Base-by-base conservation (phyloP, 1,140 invertebrate species). In the Caenorhabditis remanei region DNA sequence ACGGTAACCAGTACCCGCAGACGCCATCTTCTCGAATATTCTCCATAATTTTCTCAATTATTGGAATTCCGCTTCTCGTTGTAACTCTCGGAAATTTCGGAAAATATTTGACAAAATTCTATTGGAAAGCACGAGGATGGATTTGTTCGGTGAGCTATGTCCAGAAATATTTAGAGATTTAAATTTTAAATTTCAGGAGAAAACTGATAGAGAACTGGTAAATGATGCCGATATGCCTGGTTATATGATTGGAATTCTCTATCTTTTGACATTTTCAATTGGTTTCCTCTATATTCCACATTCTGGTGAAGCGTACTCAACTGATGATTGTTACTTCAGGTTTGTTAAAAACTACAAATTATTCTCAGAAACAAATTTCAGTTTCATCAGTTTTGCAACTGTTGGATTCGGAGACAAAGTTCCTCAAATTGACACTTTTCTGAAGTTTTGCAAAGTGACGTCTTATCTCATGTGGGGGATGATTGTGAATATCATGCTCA, bases 311-410 rank as follows among this genome's bases (percentile, higher is more conserved):
- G 21, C 55, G 3, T 84, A 61, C 58, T 61, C 83, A 2, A 61
- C 58, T 32, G 83, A 84, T 63, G 83, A 84, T 48, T 61, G 55
- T 16, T 84, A 84, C 41, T 84, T 84, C n/a, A 84, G 83, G 83
- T 83, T 21, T 11, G 32, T 7, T 83, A 2, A 32, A 9, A 21
- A 55, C 16, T 19, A n/a, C 43, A 6, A 5, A 0, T 24, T 21
- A 50, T 19, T 48, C 9, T 43, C 3, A 7, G 5, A 83, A 40
- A 16, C 14, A 6, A 56, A 55, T 46, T 84, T 41, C 58, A 84
- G 83, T 24, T 84, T 84, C 19, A 84, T 84, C 32, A 84, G 83
- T 61, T 84, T 84, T 41, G 83, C 83, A 3, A 58, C 83, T 4
- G 83, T 84, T 19, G 83, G 83, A n/a, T 84, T 84, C 24, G 83